Conservation (phyloP, 2,113 vertebrate genomes). For the Tympanuchus pallidicinctus region DNA sequence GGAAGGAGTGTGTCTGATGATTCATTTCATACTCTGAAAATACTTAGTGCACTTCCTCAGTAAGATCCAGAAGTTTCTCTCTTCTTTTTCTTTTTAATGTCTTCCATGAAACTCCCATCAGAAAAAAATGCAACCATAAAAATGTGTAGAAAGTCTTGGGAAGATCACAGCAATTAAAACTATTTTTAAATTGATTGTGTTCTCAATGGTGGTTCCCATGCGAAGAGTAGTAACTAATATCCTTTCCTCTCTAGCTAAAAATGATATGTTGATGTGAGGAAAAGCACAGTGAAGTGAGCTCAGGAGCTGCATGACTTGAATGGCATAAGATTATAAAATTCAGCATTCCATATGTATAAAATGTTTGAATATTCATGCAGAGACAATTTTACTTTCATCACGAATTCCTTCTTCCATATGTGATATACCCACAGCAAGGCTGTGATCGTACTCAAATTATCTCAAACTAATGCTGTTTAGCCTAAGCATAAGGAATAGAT, state of each 20-base stretch:
- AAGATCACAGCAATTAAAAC: neutral
- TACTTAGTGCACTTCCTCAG: neutral
- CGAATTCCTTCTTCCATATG: neutral
- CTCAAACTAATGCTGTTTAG: neutral
- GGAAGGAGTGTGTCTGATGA: neutral
- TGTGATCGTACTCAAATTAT: neutral
- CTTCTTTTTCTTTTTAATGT: neutral
- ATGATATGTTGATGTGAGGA: neutral
- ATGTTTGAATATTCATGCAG: neutral
- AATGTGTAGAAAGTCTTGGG: neutral
- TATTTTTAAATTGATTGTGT: neutral
- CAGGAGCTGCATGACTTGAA: neutral
- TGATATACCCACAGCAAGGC: neutral
- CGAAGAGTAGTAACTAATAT: neutral
- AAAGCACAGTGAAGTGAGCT: neutral
- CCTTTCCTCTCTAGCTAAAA: neutral
- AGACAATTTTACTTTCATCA: neutral
- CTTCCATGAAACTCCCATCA: neutral
- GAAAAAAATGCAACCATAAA: neutral
- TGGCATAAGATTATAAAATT: neutral
- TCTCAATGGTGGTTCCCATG: neutral
- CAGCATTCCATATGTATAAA: neutral
- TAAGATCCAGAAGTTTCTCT: neutral
- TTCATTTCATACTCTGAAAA: neutral
- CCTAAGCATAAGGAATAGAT: neutral